These are phyloP conservation scores for Amblyjoppa proteus DNA, from an alignment of 2,888 invertebrate species.

Conservation along the genomic window DNA sequence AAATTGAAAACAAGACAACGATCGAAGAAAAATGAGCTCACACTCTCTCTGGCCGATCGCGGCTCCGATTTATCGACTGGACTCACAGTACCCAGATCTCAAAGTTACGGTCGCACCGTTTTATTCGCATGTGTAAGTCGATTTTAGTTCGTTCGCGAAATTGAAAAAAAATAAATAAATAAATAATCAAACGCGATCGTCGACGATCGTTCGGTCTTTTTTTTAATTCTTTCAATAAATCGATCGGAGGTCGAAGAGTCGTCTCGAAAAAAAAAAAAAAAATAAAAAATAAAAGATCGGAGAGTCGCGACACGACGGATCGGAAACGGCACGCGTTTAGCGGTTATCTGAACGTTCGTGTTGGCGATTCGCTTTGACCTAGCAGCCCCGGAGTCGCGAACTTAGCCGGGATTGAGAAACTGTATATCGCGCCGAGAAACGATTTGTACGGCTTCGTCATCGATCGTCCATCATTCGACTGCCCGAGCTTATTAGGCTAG, in stretches of 20 bases:
- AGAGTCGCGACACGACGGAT: slow-evolving; percentile 4
- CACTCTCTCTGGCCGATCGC: slow-evolving; percentile 10
- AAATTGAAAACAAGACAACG: neutral
- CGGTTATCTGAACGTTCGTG: slow-evolving; percentile 30
- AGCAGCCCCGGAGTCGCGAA: slow-evolving; percentile 48
- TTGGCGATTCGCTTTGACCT: slow-evolving; percentile 74
- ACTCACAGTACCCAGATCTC: slow-evolving; percentile 83
- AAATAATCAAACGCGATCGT: neutral
- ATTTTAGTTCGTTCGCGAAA: slow-evolving; percentile 1
- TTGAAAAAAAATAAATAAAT: neutral
- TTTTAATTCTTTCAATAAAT: neutral
- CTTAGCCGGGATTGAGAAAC: slow-evolving; percentile 61
- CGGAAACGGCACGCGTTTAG: slow-evolving; percentile 6
- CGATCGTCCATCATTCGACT: slow-evolving; percentile 81
- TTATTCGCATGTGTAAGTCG: slow-evolving; percentile 80
- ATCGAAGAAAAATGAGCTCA: slow-evolving; percentile 8
- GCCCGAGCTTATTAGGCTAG: slow-evolving; percentile 83
- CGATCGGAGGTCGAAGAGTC: neutral
- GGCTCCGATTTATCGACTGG: slow-evolving; percentile 22
- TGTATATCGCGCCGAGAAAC: slow-evolving; percentile 66
- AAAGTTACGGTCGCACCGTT: slow-evolving; percentile 82
- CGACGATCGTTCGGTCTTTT: neutral
- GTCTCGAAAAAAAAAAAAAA: neutral
- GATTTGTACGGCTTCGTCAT: slow-evolving; percentile 84
- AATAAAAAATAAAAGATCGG: neutral